phyloP scores from a whole-genome alignment of 2,797 vertebrate species.

The Micromesistius poutassou region DNA sequence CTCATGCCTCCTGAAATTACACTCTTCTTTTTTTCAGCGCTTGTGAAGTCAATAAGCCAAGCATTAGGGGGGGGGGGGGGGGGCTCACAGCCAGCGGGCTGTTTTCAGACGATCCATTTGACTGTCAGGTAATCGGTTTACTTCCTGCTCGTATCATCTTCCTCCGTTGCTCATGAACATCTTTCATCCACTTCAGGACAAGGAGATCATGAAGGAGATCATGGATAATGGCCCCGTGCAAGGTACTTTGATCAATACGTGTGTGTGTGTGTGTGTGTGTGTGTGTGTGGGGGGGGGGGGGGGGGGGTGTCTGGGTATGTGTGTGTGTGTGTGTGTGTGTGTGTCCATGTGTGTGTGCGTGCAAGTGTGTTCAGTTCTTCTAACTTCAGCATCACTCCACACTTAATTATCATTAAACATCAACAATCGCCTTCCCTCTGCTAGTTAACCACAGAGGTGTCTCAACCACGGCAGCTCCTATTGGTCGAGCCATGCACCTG shows the following conservation, averaged over 20 bases:
- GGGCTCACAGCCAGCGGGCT: slow-evolving; percentile 39
- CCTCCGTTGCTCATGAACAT: slow-evolving; percentile 19
- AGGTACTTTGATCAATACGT: slow-evolving; percentile 71
- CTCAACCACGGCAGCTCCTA: neutral
- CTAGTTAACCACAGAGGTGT: neutral
- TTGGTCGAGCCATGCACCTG: neutral
- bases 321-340: slow-evolving; percentile 12
- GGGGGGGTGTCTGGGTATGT: neutral
- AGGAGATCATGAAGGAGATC: slow-evolving; percentile 97
- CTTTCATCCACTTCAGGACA: slow-evolving; percentile 75
- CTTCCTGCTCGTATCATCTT: slow-evolving; percentile 28
- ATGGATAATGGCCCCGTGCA: slow-evolving; percentile 95
- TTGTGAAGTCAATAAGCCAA: slow-evolving; percentile 59
- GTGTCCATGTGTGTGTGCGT: slow-evolving; percentile 16
- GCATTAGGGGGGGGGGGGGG: slow-evolving; percentile 52
- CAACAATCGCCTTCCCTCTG: neutral
- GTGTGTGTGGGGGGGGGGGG: slow-evolving; percentile 21
- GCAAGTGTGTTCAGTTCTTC: neutral
- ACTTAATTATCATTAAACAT: neutral
- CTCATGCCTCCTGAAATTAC: slow-evolving; percentile 50
- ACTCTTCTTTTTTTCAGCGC: slow-evolving; percentile 40
- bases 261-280: slow-evolving; percentile 16
- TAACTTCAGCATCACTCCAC: neutral
- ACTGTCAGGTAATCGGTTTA: slow-evolving; percentile 42
- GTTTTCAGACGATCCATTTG: slow-evolving; percentile 51